A percentile compares a stretch with the other conserved stretches of the same genome.
These are phyloP conservation scores for Arenaria interpres DNA, from an alignment of 2,113 vertebrate species.

Conservation along the genomic window DNA sequence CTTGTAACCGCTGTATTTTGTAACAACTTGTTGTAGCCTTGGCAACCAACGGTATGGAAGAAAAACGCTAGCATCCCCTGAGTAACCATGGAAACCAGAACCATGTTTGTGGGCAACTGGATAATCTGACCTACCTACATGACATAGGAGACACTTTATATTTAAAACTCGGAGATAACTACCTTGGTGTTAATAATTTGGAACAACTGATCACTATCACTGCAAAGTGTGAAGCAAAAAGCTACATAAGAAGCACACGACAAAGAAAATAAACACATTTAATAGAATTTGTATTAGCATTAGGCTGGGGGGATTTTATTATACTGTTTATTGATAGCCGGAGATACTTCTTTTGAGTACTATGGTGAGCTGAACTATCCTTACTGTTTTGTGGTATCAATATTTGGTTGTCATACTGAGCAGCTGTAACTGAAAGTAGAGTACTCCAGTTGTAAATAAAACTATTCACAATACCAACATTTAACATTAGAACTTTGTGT, in stretches of 20 bases:
- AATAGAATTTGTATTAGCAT: neutral
- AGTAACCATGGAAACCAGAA: conserved; percentile 38
- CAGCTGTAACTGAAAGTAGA: neutral
- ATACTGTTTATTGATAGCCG: neutral
- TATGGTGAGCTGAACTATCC: neutral
- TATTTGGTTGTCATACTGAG: neutral
- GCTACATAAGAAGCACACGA: neutral
- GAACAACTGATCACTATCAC: neutral
- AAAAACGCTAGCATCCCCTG: neutral
- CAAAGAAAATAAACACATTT: neutral
- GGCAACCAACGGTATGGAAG: neutral
- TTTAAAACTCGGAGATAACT: neutral
- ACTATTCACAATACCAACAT: neutral
- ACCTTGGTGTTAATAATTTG: neutral
- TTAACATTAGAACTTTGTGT: neutral
- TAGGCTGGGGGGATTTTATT: neutral
- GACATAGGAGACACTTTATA: neutral
- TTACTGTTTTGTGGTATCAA: neutral
- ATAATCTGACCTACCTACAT: neutral
- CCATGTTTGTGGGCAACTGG: neutral
- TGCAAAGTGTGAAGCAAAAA: neutral
- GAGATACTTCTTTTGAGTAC: neutral
- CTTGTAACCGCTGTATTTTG: neutral
- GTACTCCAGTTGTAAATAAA: neutral
- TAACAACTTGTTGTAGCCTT: neutral